Conservation (phyloP, 2,888 invertebrate species). For the Nomada ferruginata region DNA sequence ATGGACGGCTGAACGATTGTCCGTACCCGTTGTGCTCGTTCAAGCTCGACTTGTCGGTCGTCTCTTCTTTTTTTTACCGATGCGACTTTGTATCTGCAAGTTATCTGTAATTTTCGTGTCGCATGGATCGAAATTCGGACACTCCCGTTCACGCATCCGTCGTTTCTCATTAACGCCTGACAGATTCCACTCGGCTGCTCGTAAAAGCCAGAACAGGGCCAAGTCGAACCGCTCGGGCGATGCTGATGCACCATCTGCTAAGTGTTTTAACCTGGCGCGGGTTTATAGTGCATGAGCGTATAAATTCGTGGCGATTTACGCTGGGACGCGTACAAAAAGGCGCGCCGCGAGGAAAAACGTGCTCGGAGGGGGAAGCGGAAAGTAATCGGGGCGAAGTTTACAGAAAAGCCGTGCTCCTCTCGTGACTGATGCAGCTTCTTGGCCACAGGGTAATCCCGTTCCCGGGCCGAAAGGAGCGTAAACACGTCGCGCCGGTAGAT, state of each 20-base stretch:
- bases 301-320: slow-evolving; percentile 30
- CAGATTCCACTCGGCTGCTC: background rate
- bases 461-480: slow-evolving; percentile 18
- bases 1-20: background rate
- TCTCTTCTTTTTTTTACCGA: too few relatives aligned
- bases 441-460: slow-evolving; percentile 29
- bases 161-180: background rate
- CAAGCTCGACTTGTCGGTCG: too few relatives aligned
- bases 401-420: background rate
- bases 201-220: background rate
- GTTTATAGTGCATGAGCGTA: background rate
- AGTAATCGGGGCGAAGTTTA: slow-evolving; percentile 7
- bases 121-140: too few relatives aligned
- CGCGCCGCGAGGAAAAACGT: slow-evolving; percentile 7
- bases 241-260: slow-evolving; percentile 19
- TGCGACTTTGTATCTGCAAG: too few relatives aligned
- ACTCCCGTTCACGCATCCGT: too few relatives aligned
- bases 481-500: slow-evolving; percentile 21
- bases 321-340: slow-evolving; percentile 19
- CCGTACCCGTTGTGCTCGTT: background rate
- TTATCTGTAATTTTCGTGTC: too few relatives aligned
- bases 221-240: background rate
- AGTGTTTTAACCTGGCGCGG: slow-evolving; percentile 19
- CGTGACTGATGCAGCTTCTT: background rate
- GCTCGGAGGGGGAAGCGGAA: background rate